Conservation (phyloP, 2,797 vertebrate genomes). For the Coendou prehensilis region DNA sequence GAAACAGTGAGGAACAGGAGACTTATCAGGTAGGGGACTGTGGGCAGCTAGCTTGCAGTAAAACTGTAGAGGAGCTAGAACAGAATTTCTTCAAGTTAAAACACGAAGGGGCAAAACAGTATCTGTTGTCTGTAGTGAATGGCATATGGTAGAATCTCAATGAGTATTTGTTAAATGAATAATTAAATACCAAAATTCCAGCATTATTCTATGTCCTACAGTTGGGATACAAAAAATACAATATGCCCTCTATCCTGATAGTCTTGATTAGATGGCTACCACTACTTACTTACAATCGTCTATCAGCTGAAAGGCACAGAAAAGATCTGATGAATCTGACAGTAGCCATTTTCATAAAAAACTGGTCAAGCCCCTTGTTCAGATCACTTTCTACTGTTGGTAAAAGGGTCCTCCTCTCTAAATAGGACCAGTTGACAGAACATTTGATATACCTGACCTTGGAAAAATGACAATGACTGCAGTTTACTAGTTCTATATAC, state of each 20-base stretch:
- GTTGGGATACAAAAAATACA: neutral
- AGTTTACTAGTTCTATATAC: neutral
- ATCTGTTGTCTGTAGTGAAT: neutral
- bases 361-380: neutral
- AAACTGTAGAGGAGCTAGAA: neutral
- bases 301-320: conserved; percentile 37
- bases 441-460: neutral
- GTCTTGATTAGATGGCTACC: neutral
- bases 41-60: neutral
- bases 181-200: neutral
- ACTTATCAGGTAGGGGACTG: neutral
- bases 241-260: neutral
- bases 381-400: neutral
- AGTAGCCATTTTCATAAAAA: neutral
- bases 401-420: neutral
- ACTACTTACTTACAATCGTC: neutral
- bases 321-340: neutral
- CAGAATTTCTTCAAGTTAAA: neutral
- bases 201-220: neutral
- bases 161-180: conserved; percentile 36
- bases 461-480: neutral
- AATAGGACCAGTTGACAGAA: neutral
- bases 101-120: neutral
- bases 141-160: neutral
- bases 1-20: neutral